These are phyloP conservation scores for Fregata magnificens DNA, from an alignment of 2,113 vertebrate genomes.

Conservation along the genomic window DNA sequence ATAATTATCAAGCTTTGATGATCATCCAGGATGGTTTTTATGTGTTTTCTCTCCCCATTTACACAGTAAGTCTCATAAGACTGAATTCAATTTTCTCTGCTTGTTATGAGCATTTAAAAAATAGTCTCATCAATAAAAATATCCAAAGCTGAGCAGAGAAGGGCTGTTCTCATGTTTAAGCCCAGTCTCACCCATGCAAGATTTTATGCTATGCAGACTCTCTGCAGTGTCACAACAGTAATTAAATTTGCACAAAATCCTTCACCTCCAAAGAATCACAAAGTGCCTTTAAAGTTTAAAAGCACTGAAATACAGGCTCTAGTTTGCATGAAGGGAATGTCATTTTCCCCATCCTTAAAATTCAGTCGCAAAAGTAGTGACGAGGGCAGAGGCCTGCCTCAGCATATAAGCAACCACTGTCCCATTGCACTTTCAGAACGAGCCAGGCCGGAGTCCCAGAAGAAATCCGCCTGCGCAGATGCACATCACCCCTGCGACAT, in stretches of 20 bases:
- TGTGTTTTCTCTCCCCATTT: not conserved
- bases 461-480: not conserved
- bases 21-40: not conserved
- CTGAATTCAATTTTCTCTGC: not conserved
- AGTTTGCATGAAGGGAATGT: not conserved
- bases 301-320: not conserved
- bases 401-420: not conserved
- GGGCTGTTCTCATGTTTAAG: not conserved
- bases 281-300: not conserved
- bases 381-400: fast-evolving
- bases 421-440: not conserved
- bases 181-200: not conserved
- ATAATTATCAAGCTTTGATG: constrained; percentile 39
- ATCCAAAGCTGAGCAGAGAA: not conserved
- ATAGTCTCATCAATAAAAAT: not conserved
- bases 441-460: not conserved
- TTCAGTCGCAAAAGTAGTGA: not conserved
- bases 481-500: not conserved
- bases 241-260: not conserved
- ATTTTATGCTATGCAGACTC: not conserved
- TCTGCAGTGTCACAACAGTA: not conserved
- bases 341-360: not conserved
- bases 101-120: not conserved
- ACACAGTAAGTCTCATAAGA: not conserved
- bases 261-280: not conserved